phyloP scores from a whole-genome alignment of 2,888 invertebrate species.

The Thera britannica region DNA sequence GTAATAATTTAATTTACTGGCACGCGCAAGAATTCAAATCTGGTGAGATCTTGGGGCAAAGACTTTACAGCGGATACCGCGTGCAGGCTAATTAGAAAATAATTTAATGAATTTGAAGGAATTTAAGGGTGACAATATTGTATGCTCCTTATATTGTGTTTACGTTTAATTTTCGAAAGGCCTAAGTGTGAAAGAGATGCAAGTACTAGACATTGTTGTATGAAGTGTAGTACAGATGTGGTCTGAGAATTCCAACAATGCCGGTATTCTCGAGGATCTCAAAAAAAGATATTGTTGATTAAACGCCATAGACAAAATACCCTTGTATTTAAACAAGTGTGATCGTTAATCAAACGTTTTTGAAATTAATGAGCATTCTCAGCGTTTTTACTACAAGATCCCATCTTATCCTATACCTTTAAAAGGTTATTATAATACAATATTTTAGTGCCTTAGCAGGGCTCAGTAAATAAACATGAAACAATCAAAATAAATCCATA shows the following conservation, averaged over 20 bases:
- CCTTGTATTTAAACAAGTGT: not conserved
- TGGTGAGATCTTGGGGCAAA: constrained; percentile 44
- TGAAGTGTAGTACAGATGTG: constrained; percentile 39
- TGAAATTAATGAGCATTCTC: not conserved
- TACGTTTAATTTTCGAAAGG: not conserved
- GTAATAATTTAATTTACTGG: constrained; percentile 35
- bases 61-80: not conserved
- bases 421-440: no score
- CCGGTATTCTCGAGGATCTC: constrained; percentile 40
- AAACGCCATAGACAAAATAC: not conserved
- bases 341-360: not conserved
- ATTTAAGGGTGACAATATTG: not conserved
- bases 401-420: no score
- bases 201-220: constrained; percentile 43
- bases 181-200: not conserved
- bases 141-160: not conserved
- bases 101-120: not conserved
- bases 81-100: not conserved
- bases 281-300: constrained; percentile 1
- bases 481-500: no score
- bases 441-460: no score
- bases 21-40: constrained; percentile 52
- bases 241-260: constrained; percentile 51
- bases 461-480: no score
- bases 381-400: no score